Percentiles rank a stretch among this genome's conserved stretches.
Conservation (phyloP, 2,888 invertebrate species). For the Polylopha cassiicola region DNA sequence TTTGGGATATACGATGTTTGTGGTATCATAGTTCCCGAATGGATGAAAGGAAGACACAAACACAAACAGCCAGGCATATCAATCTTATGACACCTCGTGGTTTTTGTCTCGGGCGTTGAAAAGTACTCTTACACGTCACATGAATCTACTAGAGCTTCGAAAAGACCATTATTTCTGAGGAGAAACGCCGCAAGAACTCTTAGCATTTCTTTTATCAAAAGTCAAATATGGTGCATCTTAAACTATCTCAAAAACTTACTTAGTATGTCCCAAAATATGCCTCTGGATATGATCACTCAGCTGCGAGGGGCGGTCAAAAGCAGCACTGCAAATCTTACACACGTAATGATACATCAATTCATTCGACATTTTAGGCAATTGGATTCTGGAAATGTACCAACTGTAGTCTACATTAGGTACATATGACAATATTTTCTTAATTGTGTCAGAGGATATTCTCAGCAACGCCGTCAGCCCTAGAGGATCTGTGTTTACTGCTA, state of each 20-base stretch:
- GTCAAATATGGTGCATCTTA: too few relatives aligned
- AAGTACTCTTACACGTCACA: too few relatives aligned
- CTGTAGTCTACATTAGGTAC: constrained; percentile 46
- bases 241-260: constrained; percentile 42
- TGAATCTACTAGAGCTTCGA: too few relatives aligned
- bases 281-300: constrained; percentile 52
- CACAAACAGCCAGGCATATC: too few relatives aligned
- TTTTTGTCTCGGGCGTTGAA: too few relatives aligned
- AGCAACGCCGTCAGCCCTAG: constrained; percentile 48
- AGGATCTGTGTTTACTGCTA: constrained; percentile 65
- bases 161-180: too few relatives aligned
- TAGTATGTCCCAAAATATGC: constrained; percentile 46
- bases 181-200: too few relatives aligned
- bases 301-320: constrained; percentile 45
- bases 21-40: too few relatives aligned
- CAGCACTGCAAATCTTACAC: constrained; percentile 58
- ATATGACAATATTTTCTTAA: constrained; percentile 48
- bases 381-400: constrained; percentile 38
- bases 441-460: constrained; percentile 47
- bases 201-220: too few relatives aligned
- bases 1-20: too few relatives aligned
- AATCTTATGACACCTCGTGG: too few relatives aligned
- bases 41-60: too few relatives aligned
- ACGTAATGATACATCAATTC: constrained; percentile 33
- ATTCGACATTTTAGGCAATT: constrained; percentile 26